A percentile compares a stretch with the other conserved stretches of the same genome.
Conservation (phyloP, 2,113 vertebrate species). For the Pangasianodon hypophthalmus region DNA sequence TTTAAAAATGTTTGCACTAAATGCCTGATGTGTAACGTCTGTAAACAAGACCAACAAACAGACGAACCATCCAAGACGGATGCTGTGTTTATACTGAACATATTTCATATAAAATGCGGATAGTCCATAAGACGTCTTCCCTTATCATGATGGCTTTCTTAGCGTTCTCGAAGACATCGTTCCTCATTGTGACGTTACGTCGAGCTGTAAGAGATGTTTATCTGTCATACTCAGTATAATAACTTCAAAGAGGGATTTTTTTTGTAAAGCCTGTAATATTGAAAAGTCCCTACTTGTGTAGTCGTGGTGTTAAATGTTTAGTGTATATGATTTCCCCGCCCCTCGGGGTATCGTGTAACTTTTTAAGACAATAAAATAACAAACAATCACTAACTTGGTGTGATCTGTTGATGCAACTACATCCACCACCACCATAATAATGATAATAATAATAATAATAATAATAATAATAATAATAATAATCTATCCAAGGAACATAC, state of each 20-base stretch:
- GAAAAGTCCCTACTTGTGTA: constrained; percentile 94
- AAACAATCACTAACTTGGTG: constrained; percentile 87
- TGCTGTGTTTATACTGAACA: constrained; percentile 94
- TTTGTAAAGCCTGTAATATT: constrained; percentile 97
- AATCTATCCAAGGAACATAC: too few relatives aligned
- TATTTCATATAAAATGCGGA: constrained; percentile 91
- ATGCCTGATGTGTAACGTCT: constrained; percentile 88
- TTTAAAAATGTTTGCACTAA: constrained; percentile 92
- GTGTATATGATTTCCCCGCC: constrained; percentile 90
- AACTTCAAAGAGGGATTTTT: constrained; percentile 86
- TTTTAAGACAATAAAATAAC: constrained; percentile 99
- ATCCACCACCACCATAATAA: background rate
- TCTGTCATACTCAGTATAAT: constrained; percentile 98
- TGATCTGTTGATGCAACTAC: constrained; percentile 32
- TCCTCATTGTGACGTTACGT: constrained; percentile 93
- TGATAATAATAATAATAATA: background rate
- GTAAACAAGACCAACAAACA: constrained; percentile 63
- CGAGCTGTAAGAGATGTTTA: constrained; percentile 98
- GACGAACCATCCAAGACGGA: constrained; percentile 84
- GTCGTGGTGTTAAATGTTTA: constrained; percentile 97
- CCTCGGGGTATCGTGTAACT: constrained; percentile 96
- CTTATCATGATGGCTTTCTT: constrained; percentile 92
- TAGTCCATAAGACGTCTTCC: constrained; percentile 99
- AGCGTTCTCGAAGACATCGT: constrained; percentile 95
- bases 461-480: background rate